Percentiles rank a stretch among this genome's conserved stretches.
Conservation (phyloP, 2,797 vertebrate species). For the Cetoscarus ocellatus region DNA sequence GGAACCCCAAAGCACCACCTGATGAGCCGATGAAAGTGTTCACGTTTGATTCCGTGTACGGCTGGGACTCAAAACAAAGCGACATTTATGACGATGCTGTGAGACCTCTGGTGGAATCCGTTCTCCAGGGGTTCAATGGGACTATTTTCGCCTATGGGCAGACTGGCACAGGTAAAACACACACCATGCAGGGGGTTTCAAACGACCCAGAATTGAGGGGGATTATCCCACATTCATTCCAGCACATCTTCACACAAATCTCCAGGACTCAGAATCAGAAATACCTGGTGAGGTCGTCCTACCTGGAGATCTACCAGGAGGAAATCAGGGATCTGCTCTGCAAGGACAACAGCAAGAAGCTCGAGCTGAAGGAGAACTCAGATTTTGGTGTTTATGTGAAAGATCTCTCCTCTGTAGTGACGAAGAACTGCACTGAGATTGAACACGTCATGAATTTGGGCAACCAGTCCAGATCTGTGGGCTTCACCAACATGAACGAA, state of each 20-base stretch:
- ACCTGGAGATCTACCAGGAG: constrained; percentile 98
- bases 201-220: constrained; percentile 90
- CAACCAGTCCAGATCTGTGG: constrained; percentile 92
- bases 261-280: constrained; percentile 96
- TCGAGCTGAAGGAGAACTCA: constrained; percentile 94
- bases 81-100: constrained; percentile 95
- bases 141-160: constrained; percentile 96
- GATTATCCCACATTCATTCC: constrained; percentile 93
- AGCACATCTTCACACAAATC: constrained; percentile 97
- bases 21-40: constrained; percentile 94
- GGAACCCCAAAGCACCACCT: constrained; percentile 88
- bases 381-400: constrained; percentile 94
- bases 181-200: constrained; percentile 95
- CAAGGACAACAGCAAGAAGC: constrained; percentile 92
- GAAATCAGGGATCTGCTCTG: constrained; percentile 95
- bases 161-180: constrained; percentile 96
- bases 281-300: constrained; percentile 96
- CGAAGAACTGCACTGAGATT: constrained; percentile 95
- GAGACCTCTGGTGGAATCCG: constrained; percentile 93
- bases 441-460: constrained; percentile 97
- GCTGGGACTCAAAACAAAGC: constrained; percentile 89
- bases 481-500: constrained; percentile 97
- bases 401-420: constrained; percentile 94
- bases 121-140: constrained; percentile 94
- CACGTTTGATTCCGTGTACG: constrained; percentile 95